phyloP scores from a whole-genome alignment of 2,888 invertebrate species.

The Heteropelma amictum region DNA sequence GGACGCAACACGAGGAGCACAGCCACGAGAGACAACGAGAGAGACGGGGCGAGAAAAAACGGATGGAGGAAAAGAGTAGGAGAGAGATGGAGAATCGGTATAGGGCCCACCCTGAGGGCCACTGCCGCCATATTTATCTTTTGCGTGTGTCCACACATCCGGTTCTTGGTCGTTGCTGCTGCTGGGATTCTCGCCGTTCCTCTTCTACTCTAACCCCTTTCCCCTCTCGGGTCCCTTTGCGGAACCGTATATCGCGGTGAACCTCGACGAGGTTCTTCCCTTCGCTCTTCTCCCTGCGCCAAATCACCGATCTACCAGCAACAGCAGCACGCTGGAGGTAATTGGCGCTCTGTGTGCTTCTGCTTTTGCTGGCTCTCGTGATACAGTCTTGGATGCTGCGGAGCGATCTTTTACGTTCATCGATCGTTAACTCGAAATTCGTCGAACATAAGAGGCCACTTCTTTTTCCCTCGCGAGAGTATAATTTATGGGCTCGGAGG shows the following conservation, averaged over 20 bases:
- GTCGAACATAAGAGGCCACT: slow-evolving; percentile 21
- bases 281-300: slow-evolving; percentile 37
- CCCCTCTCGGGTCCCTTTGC: not conserved
- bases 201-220: not conserved
- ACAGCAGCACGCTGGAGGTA: slow-evolving; percentile 40
- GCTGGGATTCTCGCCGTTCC: slow-evolving; percentile 21
- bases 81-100: slow-evolving; percentile 26
- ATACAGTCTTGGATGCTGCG: slow-evolving; percentile 15
- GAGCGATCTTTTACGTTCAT: slow-evolving; percentile 37
- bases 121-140: slow-evolving; percentile 59
- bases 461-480: not conserved
- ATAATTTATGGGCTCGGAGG: not conserved
- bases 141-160: slow-evolving; percentile 60
- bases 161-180: slow-evolving; percentile 43
- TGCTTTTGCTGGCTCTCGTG: slow-evolving; percentile 43
- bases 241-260: slow-evolving; percentile 18
- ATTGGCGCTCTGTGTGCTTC: slow-evolving; percentile 54
- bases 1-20: slow-evolving; percentile 23
- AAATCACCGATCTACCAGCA: slow-evolving; percentile 52
- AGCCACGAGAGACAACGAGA: not conserved
- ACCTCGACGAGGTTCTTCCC: slow-evolving; percentile 28
- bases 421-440: slow-evolving; percentile 45
- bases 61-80: not conserved
- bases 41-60: not conserved
- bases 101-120: slow-evolving; percentile 56